Conservation (phyloP, 1,140 invertebrate species). For the Ylistrum balloti region DNA sequence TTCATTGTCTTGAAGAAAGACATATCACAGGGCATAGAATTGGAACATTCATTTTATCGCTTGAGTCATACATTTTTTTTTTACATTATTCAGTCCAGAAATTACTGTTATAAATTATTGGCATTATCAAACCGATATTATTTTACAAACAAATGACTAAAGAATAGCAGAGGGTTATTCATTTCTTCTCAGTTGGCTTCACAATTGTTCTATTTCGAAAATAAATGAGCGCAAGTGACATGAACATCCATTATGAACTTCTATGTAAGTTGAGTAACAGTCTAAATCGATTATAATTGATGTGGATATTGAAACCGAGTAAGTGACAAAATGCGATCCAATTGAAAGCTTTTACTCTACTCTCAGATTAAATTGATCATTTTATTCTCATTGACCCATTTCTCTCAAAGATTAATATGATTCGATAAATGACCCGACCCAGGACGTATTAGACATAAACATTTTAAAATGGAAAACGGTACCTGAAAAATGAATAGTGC, state of each 20-base stretch:
- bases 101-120: too few relatives aligned
- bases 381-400: not conserved
- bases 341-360: not conserved
- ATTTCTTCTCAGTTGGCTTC: not conserved
- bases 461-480: too few relatives aligned
- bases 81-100: too few relatives aligned
- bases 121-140: too few relatives aligned
- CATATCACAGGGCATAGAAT: too few relatives aligned
- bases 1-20: too few relatives aligned
- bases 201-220: not conserved
- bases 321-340: not conserved
- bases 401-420: not conserved
- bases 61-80: too few relatives aligned
- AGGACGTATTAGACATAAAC: not conserved
- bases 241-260: not conserved
- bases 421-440: not conserved
- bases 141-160: too few relatives aligned
- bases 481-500: too few relatives aligned
- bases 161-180: too few relatives aligned
- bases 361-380: not conserved
- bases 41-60: too few relatives aligned
- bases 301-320: not conserved
- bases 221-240: not conserved
- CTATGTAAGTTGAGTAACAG: not conserved
- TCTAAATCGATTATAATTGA: conserved; percentile 8